Evolutionary conservation across 2,888 invertebrate species (phyloP).

Genomic region (Ophioninae sp.): DNA sequence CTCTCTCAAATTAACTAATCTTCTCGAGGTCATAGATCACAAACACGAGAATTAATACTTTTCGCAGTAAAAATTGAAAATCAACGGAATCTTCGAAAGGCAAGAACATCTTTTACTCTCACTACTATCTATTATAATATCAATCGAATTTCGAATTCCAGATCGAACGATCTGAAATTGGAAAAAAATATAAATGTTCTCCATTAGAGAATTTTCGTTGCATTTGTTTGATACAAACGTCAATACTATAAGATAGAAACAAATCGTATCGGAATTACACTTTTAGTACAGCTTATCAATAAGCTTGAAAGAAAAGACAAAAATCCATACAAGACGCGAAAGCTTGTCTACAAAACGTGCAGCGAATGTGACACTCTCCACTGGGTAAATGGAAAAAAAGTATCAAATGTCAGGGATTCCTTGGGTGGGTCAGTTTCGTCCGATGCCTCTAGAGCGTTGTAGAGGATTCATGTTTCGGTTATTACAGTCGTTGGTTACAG

Average conservation of each 20-base stretch:
- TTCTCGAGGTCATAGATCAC: not conserved
- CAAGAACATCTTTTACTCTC: not conserved
- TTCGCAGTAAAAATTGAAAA: not conserved
- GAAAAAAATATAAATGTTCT: too few species aligned
- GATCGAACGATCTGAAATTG: too few species aligned
- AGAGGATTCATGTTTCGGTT: not conserved
- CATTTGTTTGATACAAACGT: not conserved
- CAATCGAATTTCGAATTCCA: not conserved
- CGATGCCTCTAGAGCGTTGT: not conserved
- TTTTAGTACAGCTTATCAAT: not conserved
- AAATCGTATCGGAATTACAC: not conserved
- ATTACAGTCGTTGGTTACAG: constrained; percentile 1
- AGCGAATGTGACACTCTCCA: not conserved
- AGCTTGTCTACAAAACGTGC: not conserved
- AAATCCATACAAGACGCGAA: not conserved
- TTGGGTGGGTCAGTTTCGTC: not conserved
- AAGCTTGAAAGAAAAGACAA: not conserved
- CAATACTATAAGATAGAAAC: not conserved
- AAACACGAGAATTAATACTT: not conserved
- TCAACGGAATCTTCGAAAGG: not conserved
- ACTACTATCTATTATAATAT: not conserved
- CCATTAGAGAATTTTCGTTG: not conserved
- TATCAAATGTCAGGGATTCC: not conserved
- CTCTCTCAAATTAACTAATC: not conserved
- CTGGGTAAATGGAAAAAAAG: not conserved